These are phyloP conservation scores for Scaptodrosophila lebanonensis DNA, from an alignment of 1,140 invertebrate species.

Conservation along the genomic window DNA sequence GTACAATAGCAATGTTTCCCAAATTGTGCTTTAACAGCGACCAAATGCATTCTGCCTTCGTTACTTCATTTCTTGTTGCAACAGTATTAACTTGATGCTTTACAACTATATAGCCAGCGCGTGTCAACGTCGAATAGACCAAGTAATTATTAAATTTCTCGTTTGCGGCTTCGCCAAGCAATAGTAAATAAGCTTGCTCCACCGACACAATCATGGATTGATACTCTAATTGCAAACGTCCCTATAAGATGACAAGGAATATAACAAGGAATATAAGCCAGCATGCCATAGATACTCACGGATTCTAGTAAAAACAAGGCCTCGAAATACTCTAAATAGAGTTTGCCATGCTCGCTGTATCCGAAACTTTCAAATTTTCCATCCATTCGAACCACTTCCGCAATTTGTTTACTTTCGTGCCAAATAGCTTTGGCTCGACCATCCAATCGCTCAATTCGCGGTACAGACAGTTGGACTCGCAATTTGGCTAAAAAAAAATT, in stretches of 20 bases:
- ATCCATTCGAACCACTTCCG: constrained; percentile 57
- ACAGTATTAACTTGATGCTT: constrained; percentile 22
- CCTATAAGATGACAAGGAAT: constrained; percentile 21
- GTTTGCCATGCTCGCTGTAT: constrained; percentile 35
- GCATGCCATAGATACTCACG: constrained; percentile 22
- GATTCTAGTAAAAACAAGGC: constrained; percentile 64
- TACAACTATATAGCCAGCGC: constrained; percentile 65
- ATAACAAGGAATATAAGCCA: neutral
- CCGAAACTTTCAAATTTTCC: constrained; percentile 71
- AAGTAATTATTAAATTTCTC: constrained; percentile 58
- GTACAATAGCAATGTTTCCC: constrained; percentile 28
- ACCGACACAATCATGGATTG: constrained; percentile 43
- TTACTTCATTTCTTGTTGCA: neutral
- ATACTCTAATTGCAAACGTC: constrained; percentile 62
- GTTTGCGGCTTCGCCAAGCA: constrained; percentile 45
- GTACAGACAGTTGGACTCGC: constrained; percentile 36
- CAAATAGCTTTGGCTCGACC: constrained; percentile 57
- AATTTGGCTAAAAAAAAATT: constrained; percentile 35
- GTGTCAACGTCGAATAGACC: constrained; percentile 57
- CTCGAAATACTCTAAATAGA: constrained; percentile 63
- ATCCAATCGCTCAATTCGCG: constrained; percentile 51
- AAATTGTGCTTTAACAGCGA: constrained; percentile 37
- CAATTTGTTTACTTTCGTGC: constrained; percentile 49
- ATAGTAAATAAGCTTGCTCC: constrained; percentile 60
- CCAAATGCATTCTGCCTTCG: constrained; percentile 57